Percentiles rank a stretch among this genome's conserved stretches.
Conservation (phyloP, 2,797 vertebrate species). For the Pangasius larnaudii region DNA sequence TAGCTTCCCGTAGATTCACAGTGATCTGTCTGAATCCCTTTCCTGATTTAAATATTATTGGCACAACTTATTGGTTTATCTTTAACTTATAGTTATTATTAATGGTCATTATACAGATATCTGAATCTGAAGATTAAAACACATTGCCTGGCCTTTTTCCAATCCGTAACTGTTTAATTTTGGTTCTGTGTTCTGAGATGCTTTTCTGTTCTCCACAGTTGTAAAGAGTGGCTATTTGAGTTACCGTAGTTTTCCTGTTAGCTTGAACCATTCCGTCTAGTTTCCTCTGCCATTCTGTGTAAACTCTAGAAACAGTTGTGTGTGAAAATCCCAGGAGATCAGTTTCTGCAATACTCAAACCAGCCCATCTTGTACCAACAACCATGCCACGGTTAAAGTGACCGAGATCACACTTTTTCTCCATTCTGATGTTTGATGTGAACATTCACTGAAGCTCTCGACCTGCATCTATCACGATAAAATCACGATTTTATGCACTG, state of each 20-base stretch:
- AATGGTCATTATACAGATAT: neutral
- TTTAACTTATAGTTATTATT: neutral
- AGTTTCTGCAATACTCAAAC: neutral
- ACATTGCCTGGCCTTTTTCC: neutral
- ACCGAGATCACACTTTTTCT: neutral
- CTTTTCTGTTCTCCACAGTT: neutral
- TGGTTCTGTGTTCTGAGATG: neutral
- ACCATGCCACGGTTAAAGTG: neutral
- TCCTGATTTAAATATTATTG: neutral
- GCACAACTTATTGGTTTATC: neutral
- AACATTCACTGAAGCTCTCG: neutral
- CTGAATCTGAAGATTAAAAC: neutral
- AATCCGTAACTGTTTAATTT: no score
- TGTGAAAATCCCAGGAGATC: neutral
- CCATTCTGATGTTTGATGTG: neutral
- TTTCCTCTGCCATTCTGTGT: neutral
- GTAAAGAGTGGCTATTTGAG: neutral
- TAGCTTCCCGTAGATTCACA: slow-evolving; percentile 20
- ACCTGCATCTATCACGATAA: neutral
- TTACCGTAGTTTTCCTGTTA: neutral
- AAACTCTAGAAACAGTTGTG: neutral
- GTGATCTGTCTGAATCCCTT: neutral
- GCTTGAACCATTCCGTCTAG: neutral
- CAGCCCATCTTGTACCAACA: neutral
- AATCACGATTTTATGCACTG: neutral